phyloP scores from a whole-genome alignment of 2,888 invertebrate genomes.

The Sarcophaga caerulescens region DNA sequence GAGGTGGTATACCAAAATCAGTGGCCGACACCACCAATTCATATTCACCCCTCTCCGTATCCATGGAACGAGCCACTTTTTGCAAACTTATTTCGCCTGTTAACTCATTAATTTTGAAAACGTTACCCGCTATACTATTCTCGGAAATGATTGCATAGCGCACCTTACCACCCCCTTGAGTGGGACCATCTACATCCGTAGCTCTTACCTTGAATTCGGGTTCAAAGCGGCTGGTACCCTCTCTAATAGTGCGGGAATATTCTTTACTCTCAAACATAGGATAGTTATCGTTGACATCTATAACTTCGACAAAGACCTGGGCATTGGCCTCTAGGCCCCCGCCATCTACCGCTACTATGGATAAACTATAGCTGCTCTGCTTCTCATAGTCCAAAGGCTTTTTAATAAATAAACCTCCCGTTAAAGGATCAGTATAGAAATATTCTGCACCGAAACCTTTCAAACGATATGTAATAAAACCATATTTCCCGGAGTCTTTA shows the following conservation, averaged over 20 bases:
- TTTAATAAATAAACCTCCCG: slow-evolving; percentile 86
- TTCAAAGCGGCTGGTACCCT: slow-evolving; percentile 89
- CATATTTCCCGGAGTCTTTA: slow-evolving; percentile 87
- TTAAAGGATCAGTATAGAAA: slow-evolving; percentile 86
- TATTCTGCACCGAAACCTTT: slow-evolving; percentile 91
- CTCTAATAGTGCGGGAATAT: slow-evolving; percentile 88
- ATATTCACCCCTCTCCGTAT: slow-evolving; percentile 88
- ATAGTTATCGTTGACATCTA: slow-evolving; percentile 90
- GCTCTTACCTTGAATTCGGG: slow-evolving; percentile 91
- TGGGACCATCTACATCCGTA: slow-evolving; percentile 88
- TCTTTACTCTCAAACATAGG: slow-evolving; percentile 87
- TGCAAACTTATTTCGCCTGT: slow-evolving; percentile 87
- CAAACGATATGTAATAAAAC: slow-evolving; percentile 87
- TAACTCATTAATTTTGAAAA: slow-evolving; percentile 85
- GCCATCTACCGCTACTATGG: slow-evolving; percentile 90
- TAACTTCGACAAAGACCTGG: slow-evolving; percentile 86
- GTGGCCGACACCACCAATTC: slow-evolving; percentile 86
- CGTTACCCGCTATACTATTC: slow-evolving; percentile 86
- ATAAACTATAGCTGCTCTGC: slow-evolving; percentile 90
- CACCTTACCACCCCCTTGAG: slow-evolving; percentile 87
- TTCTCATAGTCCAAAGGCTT: slow-evolving; percentile 88
- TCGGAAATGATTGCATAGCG: slow-evolving; percentile 86
- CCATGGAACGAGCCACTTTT: slow-evolving; percentile 86
- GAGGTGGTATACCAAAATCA: slow-evolving; percentile 87
- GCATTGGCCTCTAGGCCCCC: slow-evolving; percentile 88